Percentiles rank a stretch among this genome's conserved stretches.
Evolutionary conservation across 1,140 invertebrate genomes (phyloP).

Genomic region (Camponotus vicinus): DNA sequence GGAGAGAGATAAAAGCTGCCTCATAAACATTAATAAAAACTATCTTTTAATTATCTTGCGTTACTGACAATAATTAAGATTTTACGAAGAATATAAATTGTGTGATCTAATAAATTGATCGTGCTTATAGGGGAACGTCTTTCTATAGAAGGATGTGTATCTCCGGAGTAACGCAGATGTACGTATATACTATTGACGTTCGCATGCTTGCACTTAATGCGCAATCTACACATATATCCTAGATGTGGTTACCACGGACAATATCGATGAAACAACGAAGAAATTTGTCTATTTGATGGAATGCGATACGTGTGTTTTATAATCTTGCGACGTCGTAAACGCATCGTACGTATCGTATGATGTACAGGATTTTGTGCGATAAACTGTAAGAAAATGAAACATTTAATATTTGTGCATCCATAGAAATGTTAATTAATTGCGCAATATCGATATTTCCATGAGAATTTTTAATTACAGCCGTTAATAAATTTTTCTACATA

Average conservation of each 20-base stretch:
- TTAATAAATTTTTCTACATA: slow-evolving; percentile 34
- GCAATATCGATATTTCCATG: background rate
- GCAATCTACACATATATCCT: slow-evolving; percentile 41
- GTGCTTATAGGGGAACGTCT: background rate
- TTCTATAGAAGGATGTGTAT: slow-evolving; percentile 16
- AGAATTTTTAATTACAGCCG: background rate
- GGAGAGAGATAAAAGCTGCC: too few species aligned
- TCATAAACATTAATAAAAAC: slow-evolving; percentile 3
- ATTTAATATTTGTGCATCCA: slow-evolving; percentile 8
- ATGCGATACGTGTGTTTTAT: background rate
- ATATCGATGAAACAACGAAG: slow-evolving; percentile 71
- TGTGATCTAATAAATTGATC: background rate
- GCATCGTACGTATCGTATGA: background rate
- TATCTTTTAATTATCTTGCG: background rate
- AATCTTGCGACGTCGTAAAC: background rate
- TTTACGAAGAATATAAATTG: background rate
- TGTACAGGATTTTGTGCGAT: background rate
- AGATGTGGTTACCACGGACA: slow-evolving; percentile 69
- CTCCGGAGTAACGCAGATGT: slow-evolving; percentile 5
- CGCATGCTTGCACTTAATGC: slow-evolving; percentile 10
- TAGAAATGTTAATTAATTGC: slow-evolving; percentile 52
- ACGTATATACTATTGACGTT: background rate
- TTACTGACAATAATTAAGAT: background rate
- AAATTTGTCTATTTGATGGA: slow-evolving; percentile 46
- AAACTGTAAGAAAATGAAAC: background rate